phyloP scores from a whole-genome alignment of 2,113 vertebrate species.

The Ailurus styani region DNA sequence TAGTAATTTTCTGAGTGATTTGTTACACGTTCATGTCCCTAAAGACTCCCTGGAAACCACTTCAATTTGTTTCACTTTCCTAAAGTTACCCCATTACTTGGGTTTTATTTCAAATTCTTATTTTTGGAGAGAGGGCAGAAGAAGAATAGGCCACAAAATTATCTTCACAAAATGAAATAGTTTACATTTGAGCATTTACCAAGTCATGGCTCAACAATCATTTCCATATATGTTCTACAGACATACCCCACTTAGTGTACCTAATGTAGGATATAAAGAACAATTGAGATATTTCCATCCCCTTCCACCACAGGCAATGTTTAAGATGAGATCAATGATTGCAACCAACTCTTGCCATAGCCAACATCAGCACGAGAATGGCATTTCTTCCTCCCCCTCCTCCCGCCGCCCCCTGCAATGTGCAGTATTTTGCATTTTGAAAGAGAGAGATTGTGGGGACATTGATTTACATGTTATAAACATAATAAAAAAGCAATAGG shows the following conservation, averaged over 20 bases:
- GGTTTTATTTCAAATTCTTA: not conserved
- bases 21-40: not conserved
- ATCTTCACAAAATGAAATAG: not conserved
- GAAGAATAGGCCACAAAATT: not conserved
- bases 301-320: not conserved
- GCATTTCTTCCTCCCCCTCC: not conserved
- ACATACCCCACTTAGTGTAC: not conserved
- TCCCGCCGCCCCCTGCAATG: no score
- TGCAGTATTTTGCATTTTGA: not conserved
- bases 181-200: not conserved
- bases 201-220: not conserved
- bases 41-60: not conserved
- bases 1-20: slow-evolving; percentile 19
- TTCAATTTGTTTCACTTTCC: slow-evolving; percentile 6
- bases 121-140: not conserved
- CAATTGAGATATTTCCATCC: not conserved
- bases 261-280: not conserved
- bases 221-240: not conserved
- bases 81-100: not conserved
- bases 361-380: not conserved
- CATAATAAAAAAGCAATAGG: not conserved
- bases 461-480: not conserved
- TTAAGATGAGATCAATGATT: not conserved
- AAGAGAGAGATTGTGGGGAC: not conserved
- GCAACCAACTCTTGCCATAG: not conserved